Evolutionary conservation across 1,140 invertebrate species (phyloP), one percentile per base, ranked within the genome.

Genomic region (Halesus radiatus): DNA sequence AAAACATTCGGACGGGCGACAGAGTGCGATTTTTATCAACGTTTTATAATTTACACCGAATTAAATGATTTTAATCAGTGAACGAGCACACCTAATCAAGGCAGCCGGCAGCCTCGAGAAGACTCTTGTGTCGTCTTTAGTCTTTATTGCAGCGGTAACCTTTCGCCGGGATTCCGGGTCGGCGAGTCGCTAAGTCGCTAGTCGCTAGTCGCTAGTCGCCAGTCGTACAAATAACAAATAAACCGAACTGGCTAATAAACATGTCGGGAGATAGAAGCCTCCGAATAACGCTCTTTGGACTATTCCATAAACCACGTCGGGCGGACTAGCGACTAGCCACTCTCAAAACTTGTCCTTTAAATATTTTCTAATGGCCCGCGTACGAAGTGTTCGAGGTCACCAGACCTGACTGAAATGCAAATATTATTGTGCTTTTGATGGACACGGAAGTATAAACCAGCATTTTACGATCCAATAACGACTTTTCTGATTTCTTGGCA

Each of bases 281-380:
- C 26, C 26, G 26, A 29, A 29, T 29, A 29, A 29, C 26, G 5
- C 26, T 29, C 16, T 75, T 75, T 75, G 10, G 58, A 26, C 72
- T 23, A 75, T 58, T n/a, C 53, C 72, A 60, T 75, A 75, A 75
- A 75, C 72, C 53, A 75, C 72, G 72, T 58, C 72, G 20, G 37
- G 10, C 37, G 1, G 32, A 52, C 23, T n/a, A n/a, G n/a, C n/a
- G n/a, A n/a, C n/a, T n/a, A n/a, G n/a, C n/a, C n/a, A n/a, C n/a
- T 29, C n/a, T 3, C 16, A 75, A 56, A 75, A 75, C 23, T 58
- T 75, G 72, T 75, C 72, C 54, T 58, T 75, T 75, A 13, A 72
- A 72, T 72, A 72, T 72, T 72, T 72, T 72, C 68, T 72, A 72
- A 50, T 72, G 50, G 62, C 62, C 23, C 68, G 68, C 20, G 32